Evolutionary conservation across 2,113 vertebrate species (phyloP).

Genomic region (Galemys pyrenaicus): DNA sequence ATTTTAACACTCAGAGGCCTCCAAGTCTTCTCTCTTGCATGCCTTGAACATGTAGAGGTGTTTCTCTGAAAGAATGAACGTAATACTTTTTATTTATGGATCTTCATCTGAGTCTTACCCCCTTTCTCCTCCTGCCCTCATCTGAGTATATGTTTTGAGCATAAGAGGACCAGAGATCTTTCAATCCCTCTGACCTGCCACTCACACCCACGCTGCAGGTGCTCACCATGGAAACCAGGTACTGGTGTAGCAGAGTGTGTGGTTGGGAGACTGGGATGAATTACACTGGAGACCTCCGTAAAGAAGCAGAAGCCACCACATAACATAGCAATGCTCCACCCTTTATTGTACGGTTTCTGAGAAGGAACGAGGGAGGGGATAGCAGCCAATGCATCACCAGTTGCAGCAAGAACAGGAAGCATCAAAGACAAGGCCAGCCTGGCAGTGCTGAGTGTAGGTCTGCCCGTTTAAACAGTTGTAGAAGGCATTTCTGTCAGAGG

Average conservation of each 20-base stretch:
- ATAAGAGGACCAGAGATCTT: neutral
- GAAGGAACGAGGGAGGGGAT: neutral
- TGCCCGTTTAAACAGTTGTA: conserved; percentile 81
- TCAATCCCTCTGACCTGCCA: neutral
- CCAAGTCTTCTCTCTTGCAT: neutral
- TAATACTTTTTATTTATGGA: neutral
- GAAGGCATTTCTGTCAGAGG: conserved; percentile 80
- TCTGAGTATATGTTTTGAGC: neutral
- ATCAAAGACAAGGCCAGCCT: conserved; percentile 82
- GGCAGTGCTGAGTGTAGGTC: conserved; percentile 80
- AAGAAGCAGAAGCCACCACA: neutral
- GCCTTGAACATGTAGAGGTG: neutral
- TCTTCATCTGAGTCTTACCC: neutral
- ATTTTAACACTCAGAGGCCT: neutral
- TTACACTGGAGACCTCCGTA: neutral
- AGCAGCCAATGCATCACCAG: conserved; percentile 72
- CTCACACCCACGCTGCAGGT: neutral
- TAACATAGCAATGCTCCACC: neutral
- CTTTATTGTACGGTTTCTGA: neutral
- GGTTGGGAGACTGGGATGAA: neutral
- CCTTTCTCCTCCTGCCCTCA: neutral
- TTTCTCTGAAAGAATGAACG: neutral
- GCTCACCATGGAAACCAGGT: neutral
- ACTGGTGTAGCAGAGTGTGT: neutral
- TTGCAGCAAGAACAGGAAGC: conserved; percentile 86